phyloP scores from a whole-genome alignment of 2,888 invertebrate species.

The Drosophila trichaetosa region DNA sequence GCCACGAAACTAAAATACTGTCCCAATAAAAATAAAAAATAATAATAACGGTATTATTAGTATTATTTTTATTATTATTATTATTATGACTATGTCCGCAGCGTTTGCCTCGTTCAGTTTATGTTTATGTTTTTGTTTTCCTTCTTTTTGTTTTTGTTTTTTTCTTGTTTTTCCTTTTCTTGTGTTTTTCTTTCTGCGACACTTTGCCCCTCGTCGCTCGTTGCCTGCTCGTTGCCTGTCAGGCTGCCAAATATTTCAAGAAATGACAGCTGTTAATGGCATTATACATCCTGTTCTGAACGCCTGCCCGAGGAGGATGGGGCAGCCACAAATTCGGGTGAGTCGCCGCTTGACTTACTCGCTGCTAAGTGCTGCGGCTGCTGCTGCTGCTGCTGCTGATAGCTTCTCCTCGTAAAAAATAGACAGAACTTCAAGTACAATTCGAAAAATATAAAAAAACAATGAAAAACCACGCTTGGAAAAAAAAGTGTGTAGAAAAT shows the following conservation, averaged over 20 bases:
- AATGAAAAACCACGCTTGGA: neutral
- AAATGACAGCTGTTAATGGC: conserved; percentile 81
- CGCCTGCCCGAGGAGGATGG: neutral
- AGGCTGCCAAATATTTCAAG: conserved; percentile 74
- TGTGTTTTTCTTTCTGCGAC: conserved; percentile 24
- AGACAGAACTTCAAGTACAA: neutral
- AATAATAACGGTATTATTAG: conserved; percentile 20
- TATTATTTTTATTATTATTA: conserved; percentile 38
- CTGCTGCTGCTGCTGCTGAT: conserved; percentile 21
- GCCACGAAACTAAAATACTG: conserved; percentile 73
- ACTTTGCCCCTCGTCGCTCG: conserved; percentile 9
- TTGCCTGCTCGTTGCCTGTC: conserved; percentile 42
- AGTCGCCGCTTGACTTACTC: conserved; percentile 47
- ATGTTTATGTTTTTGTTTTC: conserved; percentile 10
- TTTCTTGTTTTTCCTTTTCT: conserved; percentile 2
- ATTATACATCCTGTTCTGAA: conserved; percentile 62
- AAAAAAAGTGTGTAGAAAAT: neutral
- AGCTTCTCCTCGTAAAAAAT: neutral
- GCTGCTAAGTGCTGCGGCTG: conserved; percentile 51
- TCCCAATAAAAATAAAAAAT: conserved; percentile 60
- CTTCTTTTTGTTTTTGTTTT: neutral
- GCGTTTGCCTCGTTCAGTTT: conserved; percentile 23
- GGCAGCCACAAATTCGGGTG: conserved; percentile 26
- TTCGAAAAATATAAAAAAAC: neutral
- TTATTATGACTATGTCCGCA: conserved; percentile 30